Conservation (phyloP, 2,888 invertebrate species). For the Seira musarum region DNA sequence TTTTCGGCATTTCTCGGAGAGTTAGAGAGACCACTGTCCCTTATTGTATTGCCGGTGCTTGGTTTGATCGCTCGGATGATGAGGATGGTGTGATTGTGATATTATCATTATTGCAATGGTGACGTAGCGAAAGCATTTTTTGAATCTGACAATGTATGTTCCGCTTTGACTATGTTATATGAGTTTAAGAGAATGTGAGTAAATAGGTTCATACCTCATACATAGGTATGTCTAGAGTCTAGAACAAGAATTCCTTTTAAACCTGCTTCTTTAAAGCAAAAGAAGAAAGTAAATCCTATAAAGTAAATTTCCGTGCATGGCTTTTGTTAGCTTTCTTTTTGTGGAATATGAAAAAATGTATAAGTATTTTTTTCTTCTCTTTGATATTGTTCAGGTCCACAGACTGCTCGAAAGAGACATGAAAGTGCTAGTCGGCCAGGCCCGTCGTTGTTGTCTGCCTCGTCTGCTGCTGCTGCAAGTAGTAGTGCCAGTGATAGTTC, state of each 20-base stretch:
- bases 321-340: background rate
- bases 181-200: background rate
- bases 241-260: background rate
- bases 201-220: too few species aligned
- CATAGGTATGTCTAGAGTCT: background rate
- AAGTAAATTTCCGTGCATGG: background rate
- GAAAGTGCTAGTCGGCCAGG: slow-evolving; percentile 50
- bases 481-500: background rate
- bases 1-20: slow-evolving; percentile 41
- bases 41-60: slow-evolving; percentile 11
- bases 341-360: background rate
- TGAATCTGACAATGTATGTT: background rate
- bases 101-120: slow-evolving; percentile 26
- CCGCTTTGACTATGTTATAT: background rate
- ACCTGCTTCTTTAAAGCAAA: background rate
- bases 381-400: slow-evolving; percentile 45
- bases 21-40: slow-evolving; percentile 41
- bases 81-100: slow-evolving; percentile 33
- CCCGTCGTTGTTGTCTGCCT: slow-evolving; percentile 56
- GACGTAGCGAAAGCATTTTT: slow-evolving; percentile 27
- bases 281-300: slow-evolving; percentile 2
- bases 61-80: slow-evolving; percentile 22
- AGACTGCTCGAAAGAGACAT: slow-evolving; percentile 27
- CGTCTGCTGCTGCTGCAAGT: background rate
- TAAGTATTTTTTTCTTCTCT: slow-evolving; percentile 11